These are phyloP conservation scores for Propithecus perrieri DNA, from an alignment of 2,797 vertebrate genomes.

Conservation along the genomic window DNA sequence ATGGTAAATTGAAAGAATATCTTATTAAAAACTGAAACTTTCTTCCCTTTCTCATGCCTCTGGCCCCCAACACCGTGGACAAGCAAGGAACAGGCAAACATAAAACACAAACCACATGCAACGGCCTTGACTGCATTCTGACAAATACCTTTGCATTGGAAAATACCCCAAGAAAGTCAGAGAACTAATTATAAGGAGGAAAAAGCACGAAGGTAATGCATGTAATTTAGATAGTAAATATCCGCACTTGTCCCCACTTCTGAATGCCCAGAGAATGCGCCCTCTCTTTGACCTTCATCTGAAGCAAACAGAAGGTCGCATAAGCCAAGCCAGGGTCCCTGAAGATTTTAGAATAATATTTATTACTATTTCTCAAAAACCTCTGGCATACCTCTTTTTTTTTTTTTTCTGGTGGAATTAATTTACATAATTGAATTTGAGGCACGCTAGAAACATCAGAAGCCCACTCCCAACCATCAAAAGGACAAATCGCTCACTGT, in stretches of 20 bases:
- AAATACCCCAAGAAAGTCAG: slow-evolving; percentile 70
- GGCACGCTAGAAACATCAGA: slow-evolving; percentile 73
- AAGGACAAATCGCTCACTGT: slow-evolving; percentile 84
- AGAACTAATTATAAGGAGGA: slow-evolving; percentile 76
- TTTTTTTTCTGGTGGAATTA: slow-evolving; percentile 73
- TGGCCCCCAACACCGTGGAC: not conserved
- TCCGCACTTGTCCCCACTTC: slow-evolving; percentile 76
- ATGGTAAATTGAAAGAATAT: not conserved
- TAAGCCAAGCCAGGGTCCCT: slow-evolving; percentile 75
- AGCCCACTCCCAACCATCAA: slow-evolving; percentile 72
- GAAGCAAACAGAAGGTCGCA: slow-evolving; percentile 79
- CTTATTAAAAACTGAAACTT: not conserved
- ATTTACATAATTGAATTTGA: slow-evolving; percentile 74
- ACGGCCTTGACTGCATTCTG: not conserved
- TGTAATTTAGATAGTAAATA: slow-evolving; percentile 72
- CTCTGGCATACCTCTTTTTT: slow-evolving; percentile 63
- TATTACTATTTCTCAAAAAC: slow-evolving; percentile 77
- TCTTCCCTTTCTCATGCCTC: slow-evolving; percentile 6
- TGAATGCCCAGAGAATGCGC: slow-evolving; percentile 60
- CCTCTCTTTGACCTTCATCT: slow-evolving; percentile 76
- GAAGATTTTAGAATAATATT: slow-evolving; percentile 79
- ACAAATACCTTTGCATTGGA: slow-evolving; percentile 54
- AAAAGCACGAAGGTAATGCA: slow-evolving; percentile 77
- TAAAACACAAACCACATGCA: slow-evolving; percentile 23
- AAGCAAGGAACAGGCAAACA: slow-evolving; percentile 42